Percentiles rank a stretch among this genome's conserved stretches.
These are phyloP conservation scores for Thalassoma bifasciatum DNA, from an alignment of 2,113 vertebrate species.

Conservation along the genomic window DNA sequence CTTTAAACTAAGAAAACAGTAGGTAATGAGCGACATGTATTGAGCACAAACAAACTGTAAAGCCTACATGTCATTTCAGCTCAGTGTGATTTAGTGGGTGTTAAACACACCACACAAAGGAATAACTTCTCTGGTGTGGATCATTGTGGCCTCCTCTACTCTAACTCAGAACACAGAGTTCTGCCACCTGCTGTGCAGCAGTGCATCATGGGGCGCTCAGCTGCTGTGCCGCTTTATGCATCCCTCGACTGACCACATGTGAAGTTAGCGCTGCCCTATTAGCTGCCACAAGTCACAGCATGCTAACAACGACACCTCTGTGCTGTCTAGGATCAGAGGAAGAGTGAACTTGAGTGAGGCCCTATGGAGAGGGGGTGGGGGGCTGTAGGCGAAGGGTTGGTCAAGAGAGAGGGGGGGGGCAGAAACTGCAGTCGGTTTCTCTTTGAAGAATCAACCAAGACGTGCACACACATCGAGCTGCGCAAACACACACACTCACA, in stretches of 20 bases:
- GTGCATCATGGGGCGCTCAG: conserved; percentile 26
- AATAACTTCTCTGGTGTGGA: neutral
- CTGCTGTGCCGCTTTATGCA: conserved; percentile 28
- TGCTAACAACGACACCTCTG: neutral
- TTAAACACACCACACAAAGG: neutral
- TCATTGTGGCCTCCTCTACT: neutral
- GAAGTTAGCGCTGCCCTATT: neutral
- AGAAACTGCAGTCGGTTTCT: neutral
- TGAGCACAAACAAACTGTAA: too few relatives aligned
- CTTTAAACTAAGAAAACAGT: too few relatives aligned
- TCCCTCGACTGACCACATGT: conserved; percentile 1
- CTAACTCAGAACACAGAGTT: neutral
- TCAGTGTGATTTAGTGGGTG: too few relatives aligned
- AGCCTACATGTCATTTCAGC: too few relatives aligned
- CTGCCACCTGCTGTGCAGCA: conserved; percentile 26
- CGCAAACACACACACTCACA: conserved; percentile 4
- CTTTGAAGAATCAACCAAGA: conserved; percentile 5
- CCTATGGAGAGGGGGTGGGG: neutral
- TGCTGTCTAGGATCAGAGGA: conserved; percentile 29
- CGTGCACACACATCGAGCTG: neutral
- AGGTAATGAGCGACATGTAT: too few relatives aligned
- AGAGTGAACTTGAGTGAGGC: conserved; percentile 4
- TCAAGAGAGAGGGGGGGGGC: neutral
- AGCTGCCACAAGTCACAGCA: conserved; percentile 15
- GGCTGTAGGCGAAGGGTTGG: neutral